Conservation (phyloP, 2,888 invertebrate genomes). For the Leptodirus hochenwartii region DNA sequence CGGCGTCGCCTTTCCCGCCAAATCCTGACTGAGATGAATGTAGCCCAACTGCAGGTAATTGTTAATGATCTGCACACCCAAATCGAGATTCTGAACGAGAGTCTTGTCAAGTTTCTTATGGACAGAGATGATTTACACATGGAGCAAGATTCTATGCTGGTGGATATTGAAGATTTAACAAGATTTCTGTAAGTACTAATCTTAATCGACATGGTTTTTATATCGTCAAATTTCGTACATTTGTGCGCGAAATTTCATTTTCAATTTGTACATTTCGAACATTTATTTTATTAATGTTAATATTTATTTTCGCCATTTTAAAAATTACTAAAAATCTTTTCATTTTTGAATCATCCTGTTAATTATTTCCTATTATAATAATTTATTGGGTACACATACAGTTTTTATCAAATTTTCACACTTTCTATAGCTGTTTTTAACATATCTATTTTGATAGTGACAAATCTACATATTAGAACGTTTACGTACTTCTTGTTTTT, state of each 20-base stretch:
- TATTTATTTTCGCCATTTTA: too few relatives aligned
- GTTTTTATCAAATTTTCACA: too few relatives aligned
- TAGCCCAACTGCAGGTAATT: constrained; percentile 83
- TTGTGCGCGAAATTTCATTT: constrained; percentile 4
- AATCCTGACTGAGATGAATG: constrained; percentile 80
- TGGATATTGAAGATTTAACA: constrained; percentile 91
- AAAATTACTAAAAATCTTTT: too few relatives aligned
- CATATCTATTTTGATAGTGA: too few relatives aligned
- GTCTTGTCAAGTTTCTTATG: constrained; percentile 74
- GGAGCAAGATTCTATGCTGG: constrained; percentile 95
- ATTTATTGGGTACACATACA: too few relatives aligned
- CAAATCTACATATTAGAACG: too few relatives aligned
- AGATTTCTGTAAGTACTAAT: constrained; percentile 56
- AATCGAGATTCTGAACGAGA: constrained; percentile 83
- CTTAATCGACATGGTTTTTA: not conserved
- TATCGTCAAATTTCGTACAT: not conserved
- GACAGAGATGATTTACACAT: constrained; percentile 91
- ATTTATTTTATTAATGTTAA: too few relatives aligned
- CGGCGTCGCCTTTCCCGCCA: constrained; percentile 68
- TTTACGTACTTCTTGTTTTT: too few relatives aligned
- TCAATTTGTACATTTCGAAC: constrained; percentile 3
- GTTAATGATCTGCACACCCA: constrained; percentile 88
- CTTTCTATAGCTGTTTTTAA: too few relatives aligned
- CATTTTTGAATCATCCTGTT: too few relatives aligned
- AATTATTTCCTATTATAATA: too few relatives aligned